phyloP scores from a whole-genome alignment of 2,113 vertebrate species.

The Pavo muticus region DNA sequence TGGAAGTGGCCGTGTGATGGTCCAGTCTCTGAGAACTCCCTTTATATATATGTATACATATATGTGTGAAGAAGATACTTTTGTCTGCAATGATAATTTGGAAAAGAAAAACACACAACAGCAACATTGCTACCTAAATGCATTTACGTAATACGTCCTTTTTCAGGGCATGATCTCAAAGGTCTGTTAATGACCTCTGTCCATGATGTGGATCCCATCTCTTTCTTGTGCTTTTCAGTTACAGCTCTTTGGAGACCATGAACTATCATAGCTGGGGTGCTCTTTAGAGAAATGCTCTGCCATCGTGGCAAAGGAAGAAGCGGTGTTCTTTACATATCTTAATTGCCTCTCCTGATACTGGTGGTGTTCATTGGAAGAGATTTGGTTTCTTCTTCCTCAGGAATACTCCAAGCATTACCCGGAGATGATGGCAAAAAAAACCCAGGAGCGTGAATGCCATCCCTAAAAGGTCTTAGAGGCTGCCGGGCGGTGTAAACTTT shows the following conservation, averaged over 20 bases:
- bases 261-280: neutral
- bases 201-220: neutral
- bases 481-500: conserved; percentile 49
- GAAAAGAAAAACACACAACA: neutral
- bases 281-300: neutral
- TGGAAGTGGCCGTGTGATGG: neutral
- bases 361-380: neutral
- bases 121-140: no score
- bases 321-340: neutral
- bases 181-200: neutral
- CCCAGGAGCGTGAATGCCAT: neutral
- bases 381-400: neutral
- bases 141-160: neutral
- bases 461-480: conserved; percentile 29
- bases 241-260: neutral
- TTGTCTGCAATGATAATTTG: neutral
- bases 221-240: neutral
- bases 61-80: neutral
- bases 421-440: neutral
- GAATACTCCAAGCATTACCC: neutral
- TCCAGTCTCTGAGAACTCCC: neutral
- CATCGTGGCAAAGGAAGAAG: neutral
- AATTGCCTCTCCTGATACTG: neutral
- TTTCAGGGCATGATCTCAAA: neutral
- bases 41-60: neutral